phyloP scores from a whole-genome alignment of 2,888 invertebrate species.

The Pristionchus exspectatus region DNA sequence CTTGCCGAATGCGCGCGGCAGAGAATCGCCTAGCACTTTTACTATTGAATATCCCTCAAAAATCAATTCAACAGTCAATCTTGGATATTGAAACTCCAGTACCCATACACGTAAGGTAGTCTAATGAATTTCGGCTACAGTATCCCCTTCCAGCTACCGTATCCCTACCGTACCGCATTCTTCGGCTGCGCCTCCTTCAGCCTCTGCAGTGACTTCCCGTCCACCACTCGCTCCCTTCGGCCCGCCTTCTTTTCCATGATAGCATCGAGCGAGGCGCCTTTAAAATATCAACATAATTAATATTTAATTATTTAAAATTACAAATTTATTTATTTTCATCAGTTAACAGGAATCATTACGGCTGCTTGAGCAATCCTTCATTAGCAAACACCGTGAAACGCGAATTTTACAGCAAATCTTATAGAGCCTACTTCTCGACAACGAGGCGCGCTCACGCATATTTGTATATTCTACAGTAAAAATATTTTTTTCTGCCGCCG shows the following conservation, averaged over 20 bases:
- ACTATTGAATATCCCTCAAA: too few species aligned
- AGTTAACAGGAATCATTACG: too few species aligned
- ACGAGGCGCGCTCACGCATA: too few species aligned
- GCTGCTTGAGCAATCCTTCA: too few species aligned
- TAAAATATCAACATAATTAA: background rate
- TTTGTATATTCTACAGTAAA: too few species aligned
- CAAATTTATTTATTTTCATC: background rate
- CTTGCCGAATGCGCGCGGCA: background rate
- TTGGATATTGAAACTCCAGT: background rate
- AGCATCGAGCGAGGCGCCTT: constrained; percentile 65
- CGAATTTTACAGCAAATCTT: too few species aligned
- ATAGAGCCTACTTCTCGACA: too few species aligned
- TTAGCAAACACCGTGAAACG: too few species aligned
- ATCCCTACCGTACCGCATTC: constrained; percentile 37
- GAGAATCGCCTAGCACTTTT: background rate
- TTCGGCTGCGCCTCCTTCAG: constrained; percentile 49
- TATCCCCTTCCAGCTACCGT: background rate
- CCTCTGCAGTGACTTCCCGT: constrained; percentile 29
- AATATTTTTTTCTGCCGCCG: too few species aligned
- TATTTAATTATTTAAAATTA: background rate
- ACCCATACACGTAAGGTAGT: background rate
- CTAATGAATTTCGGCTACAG: too few species aligned
- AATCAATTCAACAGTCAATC: too few species aligned
- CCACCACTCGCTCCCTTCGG: constrained; percentile 21
- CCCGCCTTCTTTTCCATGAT: constrained; percentile 59